These are phyloP conservation scores for Chloroceryle inda DNA, from an alignment of 2,797 vertebrate species.

Conservation along the genomic window DNA sequence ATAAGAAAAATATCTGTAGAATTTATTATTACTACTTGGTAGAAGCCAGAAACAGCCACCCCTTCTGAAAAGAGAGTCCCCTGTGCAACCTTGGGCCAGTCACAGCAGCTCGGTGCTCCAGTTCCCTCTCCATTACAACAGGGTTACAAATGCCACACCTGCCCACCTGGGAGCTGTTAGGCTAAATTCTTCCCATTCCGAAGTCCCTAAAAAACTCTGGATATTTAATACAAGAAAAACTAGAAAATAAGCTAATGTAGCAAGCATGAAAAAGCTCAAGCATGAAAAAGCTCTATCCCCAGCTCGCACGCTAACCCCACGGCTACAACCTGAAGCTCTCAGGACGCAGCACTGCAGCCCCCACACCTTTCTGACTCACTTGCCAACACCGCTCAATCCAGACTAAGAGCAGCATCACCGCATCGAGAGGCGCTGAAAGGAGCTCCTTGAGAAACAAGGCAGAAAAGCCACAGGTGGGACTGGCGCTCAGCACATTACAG, in stretches of 20 bases:
- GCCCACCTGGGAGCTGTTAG: neutral
- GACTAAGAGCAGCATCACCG: neutral
- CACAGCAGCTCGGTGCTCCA: neutral
- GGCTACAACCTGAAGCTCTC: neutral
- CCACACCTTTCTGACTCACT: neutral
- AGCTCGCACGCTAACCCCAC: fast-evolving
- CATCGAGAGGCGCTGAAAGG: fast-evolving
- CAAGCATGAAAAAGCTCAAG: fast-evolving
- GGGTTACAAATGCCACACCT: neutral
- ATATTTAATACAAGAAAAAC: neutral
- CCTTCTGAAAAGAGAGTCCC: neutral
- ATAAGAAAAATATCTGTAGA: fast-evolving
- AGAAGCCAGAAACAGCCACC: neutral
- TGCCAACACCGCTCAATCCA: fast-evolving
- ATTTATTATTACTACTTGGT: neutral
- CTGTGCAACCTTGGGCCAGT: neutral
- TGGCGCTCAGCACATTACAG: fast-evolving
- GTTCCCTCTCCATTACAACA: neutral
- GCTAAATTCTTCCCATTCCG: fast-evolving
- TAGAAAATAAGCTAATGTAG: fast-evolving
- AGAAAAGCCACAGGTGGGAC: neutral
- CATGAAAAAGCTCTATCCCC: fast-evolving
- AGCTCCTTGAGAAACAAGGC: neutral
- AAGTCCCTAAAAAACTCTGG: neutral
- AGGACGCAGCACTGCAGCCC: neutral